These are phyloP conservation scores for Spinus pinus DNA, from an alignment of 2,797 vertebrate species.

Conservation along the genomic window DNA sequence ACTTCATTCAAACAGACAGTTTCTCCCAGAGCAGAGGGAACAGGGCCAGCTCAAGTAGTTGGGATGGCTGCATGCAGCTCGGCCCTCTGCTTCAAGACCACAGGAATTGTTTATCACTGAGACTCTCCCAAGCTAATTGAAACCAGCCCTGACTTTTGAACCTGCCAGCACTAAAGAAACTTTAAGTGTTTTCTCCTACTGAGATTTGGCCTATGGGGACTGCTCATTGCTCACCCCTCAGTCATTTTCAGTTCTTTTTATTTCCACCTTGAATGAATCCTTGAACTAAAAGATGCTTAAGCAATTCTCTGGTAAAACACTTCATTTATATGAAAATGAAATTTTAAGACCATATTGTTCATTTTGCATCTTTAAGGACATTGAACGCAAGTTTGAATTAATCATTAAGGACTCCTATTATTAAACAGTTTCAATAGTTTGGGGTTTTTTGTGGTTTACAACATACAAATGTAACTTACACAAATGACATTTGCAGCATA, in stretches of 20 bases:
- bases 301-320: background rate
- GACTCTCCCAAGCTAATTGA: constrained; percentile 85
- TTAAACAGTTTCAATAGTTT: background rate
- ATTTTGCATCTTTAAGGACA: background rate
- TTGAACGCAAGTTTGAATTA: background rate
- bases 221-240: constrained; percentile 54
- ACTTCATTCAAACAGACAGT: constrained; percentile 61
- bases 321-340: background rate
- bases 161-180: constrained; percentile 75
- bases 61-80: constrained; percentile 62
- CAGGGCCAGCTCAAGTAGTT: constrained; percentile 36
- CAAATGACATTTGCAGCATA: background rate
- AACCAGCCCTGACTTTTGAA: constrained; percentile 81
- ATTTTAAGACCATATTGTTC: background rate
- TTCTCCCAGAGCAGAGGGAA: constrained; percentile 42
- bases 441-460: background rate
- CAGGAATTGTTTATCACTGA: constrained; percentile 88
- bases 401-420: background rate
- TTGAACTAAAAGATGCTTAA: constrained; percentile 15
- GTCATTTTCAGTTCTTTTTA: constrained; percentile 61
- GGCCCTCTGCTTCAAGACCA: constrained; percentile 76
- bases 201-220: constrained; percentile 58
- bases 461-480: background rate
- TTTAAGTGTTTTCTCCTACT: constrained; percentile 72
- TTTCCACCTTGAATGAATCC: constrained; percentile 53